Base-by-base conservation (phyloP, 2,888 invertebrate genomes). In the Rapana venosa region DNA sequence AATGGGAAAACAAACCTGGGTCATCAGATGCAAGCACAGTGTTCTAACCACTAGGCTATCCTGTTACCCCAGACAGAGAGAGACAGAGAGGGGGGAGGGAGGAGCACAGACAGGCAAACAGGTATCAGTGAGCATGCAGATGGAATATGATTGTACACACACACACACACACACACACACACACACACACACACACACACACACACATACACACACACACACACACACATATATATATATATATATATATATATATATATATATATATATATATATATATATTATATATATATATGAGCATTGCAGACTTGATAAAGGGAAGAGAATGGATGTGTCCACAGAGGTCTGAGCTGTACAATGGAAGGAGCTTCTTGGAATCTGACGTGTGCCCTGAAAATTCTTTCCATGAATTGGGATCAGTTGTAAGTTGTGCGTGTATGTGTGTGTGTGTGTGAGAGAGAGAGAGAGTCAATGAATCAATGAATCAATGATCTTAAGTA, bases 281-380 rank as follows among this genome's bases (percentile, higher is more conserved):
- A n/a, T n/a, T n/a, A n/a, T n/a, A n/a, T n/a, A n/a, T n/a, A n/a
- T n/a, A n/a, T n/a, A n/a, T n/a, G n/a, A n/a, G n/a, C n/a, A n/a
- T n/a, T n/a, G n/a, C n/a, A 66, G 47, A 8, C 47, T 5, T 47
- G 47, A 2, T 47, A 47, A 47, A 47, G 47, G 47, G 8, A 47
- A 47, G 47, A 47, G 47, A 8, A 47, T 47, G 32, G 79, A 11
- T 66, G 61, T 87, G 15, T 70, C 26, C 32, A 22, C 88, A 91
- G 91, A 58, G 83, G 87, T 56, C 66, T 90, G 66, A 74, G 79
- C 30, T 91, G 91, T 58, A 87, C 77, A 15, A 56, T 81, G 81
- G 91, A 91, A 32, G 91, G 91, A 13, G 36, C 88, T 8, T 90
- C 90, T 5, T 91, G 91, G 91, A 90, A 88, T 26, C 66, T 90